A percentile compares a stretch with the other conserved stretches of the same genome.
phyloP scores from a whole-genome alignment of 2,797 vertebrate species.

The Rhincodon typus region DNA sequence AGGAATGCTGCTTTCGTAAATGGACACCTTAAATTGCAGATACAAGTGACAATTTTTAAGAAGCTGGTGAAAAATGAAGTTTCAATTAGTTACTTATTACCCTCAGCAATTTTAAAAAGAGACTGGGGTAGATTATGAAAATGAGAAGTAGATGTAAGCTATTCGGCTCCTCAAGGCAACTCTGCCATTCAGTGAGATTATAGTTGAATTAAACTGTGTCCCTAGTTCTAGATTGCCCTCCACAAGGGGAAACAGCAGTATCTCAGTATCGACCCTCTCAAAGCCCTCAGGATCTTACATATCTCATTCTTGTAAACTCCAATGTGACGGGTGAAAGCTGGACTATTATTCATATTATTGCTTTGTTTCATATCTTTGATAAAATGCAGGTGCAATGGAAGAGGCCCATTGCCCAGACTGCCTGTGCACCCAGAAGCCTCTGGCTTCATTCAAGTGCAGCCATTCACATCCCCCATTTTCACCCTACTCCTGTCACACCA shows the following conservation, averaged over 20 bases:
- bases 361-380: no score
- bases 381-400: no score
- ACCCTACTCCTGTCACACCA: no score
- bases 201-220: neutral
- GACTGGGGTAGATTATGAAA: neutral
- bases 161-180: neutral
- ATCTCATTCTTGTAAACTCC: no score
- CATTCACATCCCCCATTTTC: no score
- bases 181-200: neutral
- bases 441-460: no score
- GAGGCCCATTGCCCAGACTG: no score
- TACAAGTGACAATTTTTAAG: neutral
- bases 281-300: no score
- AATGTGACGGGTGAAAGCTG: no score
- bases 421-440: no score
- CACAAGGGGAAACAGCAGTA: neutral
- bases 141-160: neutral
- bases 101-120: neutral
- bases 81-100: neutral
- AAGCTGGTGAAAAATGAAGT: neutral
- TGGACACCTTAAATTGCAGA: conserved; percentile 44
- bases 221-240: neutral
- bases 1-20: conserved; percentile 50
- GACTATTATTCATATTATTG: no score
- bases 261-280: neutral